phyloP scores from a whole-genome alignment of 2,888 invertebrate genomes.

The Perdita meconis region DNA sequence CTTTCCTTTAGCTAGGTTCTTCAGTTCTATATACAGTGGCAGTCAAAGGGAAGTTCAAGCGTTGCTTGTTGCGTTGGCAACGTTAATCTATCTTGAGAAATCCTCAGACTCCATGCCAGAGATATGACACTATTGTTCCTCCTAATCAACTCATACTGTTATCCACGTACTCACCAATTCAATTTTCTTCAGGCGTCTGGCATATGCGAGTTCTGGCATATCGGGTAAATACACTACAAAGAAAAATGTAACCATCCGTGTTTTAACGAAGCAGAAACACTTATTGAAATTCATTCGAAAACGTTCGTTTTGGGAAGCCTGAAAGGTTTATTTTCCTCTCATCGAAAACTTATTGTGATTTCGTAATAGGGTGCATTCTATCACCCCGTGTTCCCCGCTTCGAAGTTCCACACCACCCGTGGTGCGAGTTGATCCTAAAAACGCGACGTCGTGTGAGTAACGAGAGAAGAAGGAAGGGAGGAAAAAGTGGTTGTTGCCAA shows the following conservation, averaged over 20 bases:
- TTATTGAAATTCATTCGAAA: not conserved
- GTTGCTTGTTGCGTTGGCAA: no score
- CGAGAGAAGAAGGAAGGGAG: slow-evolving; percentile 11
- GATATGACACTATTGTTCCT: no score
- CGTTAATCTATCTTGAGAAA: no score
- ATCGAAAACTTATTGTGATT: slow-evolving; percentile 18
- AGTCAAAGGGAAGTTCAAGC: no score
- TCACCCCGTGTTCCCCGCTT: not conserved
- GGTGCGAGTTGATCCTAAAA: slow-evolving; percentile 42
- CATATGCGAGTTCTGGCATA: not conserved
- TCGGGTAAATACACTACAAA: not conserved
- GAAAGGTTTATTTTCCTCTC: slow-evolving; percentile 19
- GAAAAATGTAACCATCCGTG: not conserved
- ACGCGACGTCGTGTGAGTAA: not conserved
- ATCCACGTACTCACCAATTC: not conserved
- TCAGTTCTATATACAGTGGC: no score
- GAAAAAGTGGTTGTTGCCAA: slow-evolving; percentile 57
- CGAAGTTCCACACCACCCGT: slow-evolving; percentile 42
- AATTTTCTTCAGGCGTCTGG: not conserved
- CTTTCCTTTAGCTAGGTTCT: no score
- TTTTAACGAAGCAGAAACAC: not conserved
- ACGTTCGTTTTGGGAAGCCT: not conserved
- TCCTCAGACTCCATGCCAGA: no score
- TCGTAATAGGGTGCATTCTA: slow-evolving; percentile 18
- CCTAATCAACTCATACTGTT: no score